A percentile compares a stretch with the other conserved stretches of the same genome.
phyloP scores from a whole-genome alignment of 2,888 invertebrate genomes.

The Dryadula phaetusa region DNA sequence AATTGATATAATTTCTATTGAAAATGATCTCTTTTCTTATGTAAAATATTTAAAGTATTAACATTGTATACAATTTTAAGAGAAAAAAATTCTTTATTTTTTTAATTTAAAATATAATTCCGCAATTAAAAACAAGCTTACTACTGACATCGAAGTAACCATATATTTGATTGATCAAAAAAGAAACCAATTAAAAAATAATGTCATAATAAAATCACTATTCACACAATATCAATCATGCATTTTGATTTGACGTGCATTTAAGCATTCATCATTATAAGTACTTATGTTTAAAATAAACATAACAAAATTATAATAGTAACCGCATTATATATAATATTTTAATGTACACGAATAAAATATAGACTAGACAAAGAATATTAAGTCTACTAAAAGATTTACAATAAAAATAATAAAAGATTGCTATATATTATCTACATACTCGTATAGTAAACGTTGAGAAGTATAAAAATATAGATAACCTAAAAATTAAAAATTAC shows the following conservation, averaged over 20 bases:
- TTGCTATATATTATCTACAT: background rate
- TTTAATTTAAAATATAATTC: too few relatives aligned
- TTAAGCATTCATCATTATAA: background rate
- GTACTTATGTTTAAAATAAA: background rate
- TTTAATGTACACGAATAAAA: background rate
- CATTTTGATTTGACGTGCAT: conserved; percentile 6
- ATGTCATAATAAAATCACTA: background rate
- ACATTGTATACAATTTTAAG: too few relatives aligned
- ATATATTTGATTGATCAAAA: background rate
- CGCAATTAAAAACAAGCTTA: too few relatives aligned
- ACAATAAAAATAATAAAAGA: background rate
- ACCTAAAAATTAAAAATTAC: background rate
- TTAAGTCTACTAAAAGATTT: background rate
- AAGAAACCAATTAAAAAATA: background rate
- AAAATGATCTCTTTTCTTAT: too few relatives aligned
- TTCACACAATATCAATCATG: conserved; percentile 16
- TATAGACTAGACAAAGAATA: background rate
- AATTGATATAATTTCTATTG: too few relatives aligned
- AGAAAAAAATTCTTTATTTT: too few relatives aligned
- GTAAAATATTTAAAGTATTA: too few relatives aligned
- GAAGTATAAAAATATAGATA: background rate
- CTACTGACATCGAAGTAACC: too few relatives aligned
- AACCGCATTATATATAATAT: background rate
- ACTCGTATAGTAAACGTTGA: background rate
- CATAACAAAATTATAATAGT: background rate